Evolutionary conservation across 2,113 vertebrate genomes (phyloP).

Genomic region (Calyptommatus sinebrachiatus): DNA sequence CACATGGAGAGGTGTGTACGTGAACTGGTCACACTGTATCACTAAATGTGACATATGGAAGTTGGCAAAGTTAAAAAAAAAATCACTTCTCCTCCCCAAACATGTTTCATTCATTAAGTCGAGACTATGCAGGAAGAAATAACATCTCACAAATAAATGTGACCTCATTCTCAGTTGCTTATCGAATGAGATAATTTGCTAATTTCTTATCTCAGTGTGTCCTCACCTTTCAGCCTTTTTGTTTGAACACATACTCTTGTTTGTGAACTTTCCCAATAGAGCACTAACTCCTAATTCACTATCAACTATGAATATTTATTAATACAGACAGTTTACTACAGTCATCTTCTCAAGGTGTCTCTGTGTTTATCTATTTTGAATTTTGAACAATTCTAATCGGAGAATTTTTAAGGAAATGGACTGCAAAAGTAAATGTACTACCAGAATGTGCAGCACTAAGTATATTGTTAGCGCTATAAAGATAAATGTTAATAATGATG

Average conservation of each 20-base stretch:
- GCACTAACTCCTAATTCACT: neutral
- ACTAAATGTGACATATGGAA: no score
- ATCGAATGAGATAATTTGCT: slow-evolving; percentile 22
- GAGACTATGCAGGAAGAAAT: neutral
- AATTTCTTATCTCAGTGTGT: neutral
- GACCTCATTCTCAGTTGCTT: neutral
- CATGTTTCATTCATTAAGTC: neutral
- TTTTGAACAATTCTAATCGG: no score
- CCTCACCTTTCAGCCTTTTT: neutral
- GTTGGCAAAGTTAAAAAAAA: neutral
- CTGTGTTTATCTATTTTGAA: neutral
- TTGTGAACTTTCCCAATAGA: slow-evolving; percentile 6
- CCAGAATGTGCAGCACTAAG: no score
- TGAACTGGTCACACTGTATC: no score
- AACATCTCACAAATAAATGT: neutral
- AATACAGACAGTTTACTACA: slow-evolving; percentile 1
- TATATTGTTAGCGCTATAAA: no score
- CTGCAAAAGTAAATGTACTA: no score
- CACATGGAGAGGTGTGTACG: no score
- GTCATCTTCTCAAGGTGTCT: neutral
- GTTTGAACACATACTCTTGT: slow-evolving; percentile 4
- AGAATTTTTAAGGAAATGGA: no score
- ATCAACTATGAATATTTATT: slow-evolving; percentile 7
- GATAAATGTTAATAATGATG: no score
- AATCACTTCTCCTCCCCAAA: neutral